Base-by-base conservation (phyloP, 2,113 vertebrate species). In the Cephalopterus ornatus region DNA sequence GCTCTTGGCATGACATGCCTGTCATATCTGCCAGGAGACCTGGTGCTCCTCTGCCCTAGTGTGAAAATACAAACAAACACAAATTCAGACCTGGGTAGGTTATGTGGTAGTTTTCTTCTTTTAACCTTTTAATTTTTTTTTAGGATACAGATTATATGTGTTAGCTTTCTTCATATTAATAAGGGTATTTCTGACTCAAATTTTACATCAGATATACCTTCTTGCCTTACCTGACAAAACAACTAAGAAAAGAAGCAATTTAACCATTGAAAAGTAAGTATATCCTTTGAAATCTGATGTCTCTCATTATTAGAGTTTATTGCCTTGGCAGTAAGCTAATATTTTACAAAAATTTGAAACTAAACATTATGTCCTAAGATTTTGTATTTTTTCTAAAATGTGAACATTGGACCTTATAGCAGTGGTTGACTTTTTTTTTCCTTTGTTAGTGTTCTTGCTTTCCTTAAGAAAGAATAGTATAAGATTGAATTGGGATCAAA, bases 1-100 rank as follows among this genome's bases (percentile, higher is more conserved):
- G 33, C 27, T 50, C 68, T 62, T 1, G 2, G 35, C 4, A 2
- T 11, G 49, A 37, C 44, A 5, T 2, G 1, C 3, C 14, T 20
- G 13, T 5, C 68, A 5, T 62, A 80, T 44, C 79, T 91, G 74
- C 59, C 59, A 28, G 39, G 33, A 24, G 58, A 16, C 8, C 47
- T 58, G 26, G n/a, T 66, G 24, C 32, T 66, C 13, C 42, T 47
- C 72, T 71, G 23, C 22, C 3, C 46, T 27, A 12, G 58, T 33
- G 71, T n/a, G 27, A 27, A 68, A 62, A 58, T 18, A 15, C 4
- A 75, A 87, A 73, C 21, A 70, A 44, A 42, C 7, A 16, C 0
- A 0, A 58, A 70, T 26, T 33, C 55, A 74, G 14, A 53, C 58
- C 24, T n/a, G 17, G 2, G 7, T 5, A 32, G 33, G 13, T 16